Evolutionary conservation across 1,140 invertebrate genomes (phyloP), one percentile per base, ranked within the genome.

Genomic region (Physella acuta): DNA sequence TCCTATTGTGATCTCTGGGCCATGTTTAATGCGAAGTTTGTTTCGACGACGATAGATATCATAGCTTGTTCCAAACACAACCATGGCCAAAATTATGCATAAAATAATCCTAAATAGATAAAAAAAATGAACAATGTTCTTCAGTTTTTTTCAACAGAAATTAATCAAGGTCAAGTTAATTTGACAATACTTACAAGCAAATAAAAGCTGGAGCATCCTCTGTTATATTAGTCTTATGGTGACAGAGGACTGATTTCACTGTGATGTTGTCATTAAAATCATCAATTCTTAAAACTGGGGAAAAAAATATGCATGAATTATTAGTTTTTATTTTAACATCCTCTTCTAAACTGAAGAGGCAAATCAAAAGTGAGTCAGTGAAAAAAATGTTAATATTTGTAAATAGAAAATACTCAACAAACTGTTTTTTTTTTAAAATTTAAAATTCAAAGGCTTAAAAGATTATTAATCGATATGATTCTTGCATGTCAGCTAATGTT

Each of bases 1-100:
- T 17, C 69, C 69, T 49, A 71, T 71, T 20, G 62, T 55, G 28
- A 58, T 53, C 60, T 71, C 69, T 33, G 62, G 61, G 0, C 69
- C 69, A 33, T 24, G 34, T 34, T 71, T 71, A n/a, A 65, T 37
- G 2, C 69, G 34, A 0, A 71, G 53, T 34, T 71, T 71, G 4
- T 59, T 44, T 14, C 69, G n/a, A 14, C 69, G 69, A 28, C 33
- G 51, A 37, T 3, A 65, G 26, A 71, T 71, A 51, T 71, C 69
- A 51, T 65, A 71, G 28, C 58, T 2, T 11, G 69, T 71, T 31
- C 69, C 69, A 31, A 64, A 26, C 3, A 52, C 37, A 0, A 71
- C 69, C 0, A 62, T 31, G 17, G 31, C 28, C 8, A 63, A 33
- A 34, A 71, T 33, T 2, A 51, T 11, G 3, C 17, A 37, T 5